Base-by-base conservation (phyloP, 92 coral and sea anemone species). In the Phenganax stokvisi region DNA sequence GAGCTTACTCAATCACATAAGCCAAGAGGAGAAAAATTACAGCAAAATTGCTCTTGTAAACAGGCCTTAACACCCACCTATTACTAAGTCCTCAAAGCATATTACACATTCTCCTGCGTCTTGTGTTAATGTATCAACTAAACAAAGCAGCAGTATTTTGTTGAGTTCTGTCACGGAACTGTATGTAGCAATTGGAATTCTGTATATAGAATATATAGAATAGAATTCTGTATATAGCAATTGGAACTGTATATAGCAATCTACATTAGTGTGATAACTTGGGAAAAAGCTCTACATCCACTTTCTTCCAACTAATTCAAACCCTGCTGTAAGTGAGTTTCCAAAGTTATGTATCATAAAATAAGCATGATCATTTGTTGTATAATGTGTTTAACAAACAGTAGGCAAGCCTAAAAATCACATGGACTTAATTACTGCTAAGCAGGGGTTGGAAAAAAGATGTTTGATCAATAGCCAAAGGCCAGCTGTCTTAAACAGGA, bases 81-180 rank as follows among this genome's bases (percentile, higher is more conserved):
- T 85, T 62, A 76, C 67, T 71, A 93, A 84, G 54, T 93, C 97
- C 76, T 93, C 98, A 63, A 93, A 76, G 75, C 98, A 93, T 84
- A 93, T 93, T 29, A 93, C 94, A 87, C 98, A 93, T 66, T 93
- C 98, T 54, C 92, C 98, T 62, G 90, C 80, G 13, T 93, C 93
- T 56, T 86, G 89, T 76, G 90, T 81, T 51, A 93, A 78, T 13
- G 89, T 85, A 88, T 93, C 98, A 89, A 90, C 98, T 93, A 86
- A 8, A 75, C 28, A 8, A 54, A 57, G 37, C 16, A 52, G 16
- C 17, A 73, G 25, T 20, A 20, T 20, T 37, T 5, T 37, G 47
- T 5, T 37, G 47, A 1, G 47, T 37, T 37, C 47, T 37, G 47
- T 37, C 47, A 37, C 2, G 47, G 47, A 37, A 37, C 2, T 37